Evolutionary conservation across 2,888 invertebrate genomes (phyloP), one percentile per base, ranked within the genome.

Genomic region (Slavum lentiscoides): DNA sequence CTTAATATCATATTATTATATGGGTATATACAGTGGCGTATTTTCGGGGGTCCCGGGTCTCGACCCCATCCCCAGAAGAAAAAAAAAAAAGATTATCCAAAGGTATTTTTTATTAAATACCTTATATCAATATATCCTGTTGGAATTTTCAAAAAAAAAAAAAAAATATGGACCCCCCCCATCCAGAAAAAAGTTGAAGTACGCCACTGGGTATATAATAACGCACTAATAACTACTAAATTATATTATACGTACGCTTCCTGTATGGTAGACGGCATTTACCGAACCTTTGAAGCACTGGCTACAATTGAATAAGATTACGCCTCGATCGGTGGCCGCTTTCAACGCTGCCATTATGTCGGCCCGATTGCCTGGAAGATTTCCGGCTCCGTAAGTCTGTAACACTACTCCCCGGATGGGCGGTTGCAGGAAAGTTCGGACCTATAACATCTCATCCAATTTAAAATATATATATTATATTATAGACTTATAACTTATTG

Each of bases 381-480:
- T 98, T 0, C 98, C 98, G 0, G 94, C 90, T 0, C 98, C 98
- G 85, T 96, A 98, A 0, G 94, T 94, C 87, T 97, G 95, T 62
- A 98, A 87, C 0, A 98, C 93, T 0, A 97, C 92, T 19, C 98
- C 93, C 84, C 90, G 87, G 82, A 93, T 92, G 19, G 96, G 93
- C 2, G 94, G 91, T 83, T 92, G 90, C 59, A 93, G 87, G 85
- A 93, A 92, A 0, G 92, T 91, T 83, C 87, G 89, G 2, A 94
- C 89, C 37, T 86, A 19, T 64, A 39, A 17, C 66, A 39, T 13
- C 0, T n/a, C 39, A 7, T 19, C n/a, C 64, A 77, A 76, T 59
- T 55, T 21, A 30, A 7, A 43, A n/a, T n/a, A n/a, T n/a, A n/a
- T n/a, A n/a, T n/a, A n/a, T n/a, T 30, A 30, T 30, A 30, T 30